A percentile compares a stretch with the other conserved stretches of the same genome.
phyloP scores from a whole-genome alignment of 1,140 invertebrate genomes.

The Spodoptera frugiperda region DNA sequence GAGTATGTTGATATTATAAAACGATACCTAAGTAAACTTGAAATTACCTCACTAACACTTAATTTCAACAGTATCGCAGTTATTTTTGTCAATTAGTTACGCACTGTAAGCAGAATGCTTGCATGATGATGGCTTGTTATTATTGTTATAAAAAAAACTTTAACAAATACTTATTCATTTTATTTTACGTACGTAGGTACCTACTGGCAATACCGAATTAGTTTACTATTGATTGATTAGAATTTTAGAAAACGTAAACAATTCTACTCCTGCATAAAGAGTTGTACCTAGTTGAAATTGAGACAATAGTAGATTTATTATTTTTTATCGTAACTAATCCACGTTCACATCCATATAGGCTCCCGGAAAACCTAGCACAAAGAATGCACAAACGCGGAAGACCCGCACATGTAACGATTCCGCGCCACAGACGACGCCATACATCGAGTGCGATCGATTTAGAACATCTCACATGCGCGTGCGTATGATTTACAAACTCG shows the following conservation, averaged over 20 bases:
- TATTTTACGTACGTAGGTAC: no score
- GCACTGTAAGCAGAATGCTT: not conserved
- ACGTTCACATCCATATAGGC: slow-evolving; percentile 53
- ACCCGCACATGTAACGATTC: slow-evolving; percentile 52
- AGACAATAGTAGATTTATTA: not conserved
- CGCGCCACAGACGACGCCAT: slow-evolving; percentile 42
- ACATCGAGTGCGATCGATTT: slow-evolving; percentile 47
- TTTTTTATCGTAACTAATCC: not conserved
- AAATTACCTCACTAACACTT: slow-evolving; percentile 18
- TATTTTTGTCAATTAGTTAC: slow-evolving; percentile 15
- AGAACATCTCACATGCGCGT: slow-evolving; percentile 52
- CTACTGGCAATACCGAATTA: no score
- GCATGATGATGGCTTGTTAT: not conserved
- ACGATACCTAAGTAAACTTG: not conserved
- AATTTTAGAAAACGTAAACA: no score
- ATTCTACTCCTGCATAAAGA: no score
- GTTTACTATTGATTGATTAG: no score
- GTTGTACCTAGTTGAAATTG: no score
- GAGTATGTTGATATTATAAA: not conserved
- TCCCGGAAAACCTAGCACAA: slow-evolving; percentile 63
- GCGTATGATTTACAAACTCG: slow-evolving; percentile 51
- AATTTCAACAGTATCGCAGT: slow-evolving; percentile 21
- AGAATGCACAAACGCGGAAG: slow-evolving; percentile 65
- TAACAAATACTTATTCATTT: no score
- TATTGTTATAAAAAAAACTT: no score